Conservation (phyloP, 2,888 invertebrate species). For the Ischnus inquisitorius region DNA sequence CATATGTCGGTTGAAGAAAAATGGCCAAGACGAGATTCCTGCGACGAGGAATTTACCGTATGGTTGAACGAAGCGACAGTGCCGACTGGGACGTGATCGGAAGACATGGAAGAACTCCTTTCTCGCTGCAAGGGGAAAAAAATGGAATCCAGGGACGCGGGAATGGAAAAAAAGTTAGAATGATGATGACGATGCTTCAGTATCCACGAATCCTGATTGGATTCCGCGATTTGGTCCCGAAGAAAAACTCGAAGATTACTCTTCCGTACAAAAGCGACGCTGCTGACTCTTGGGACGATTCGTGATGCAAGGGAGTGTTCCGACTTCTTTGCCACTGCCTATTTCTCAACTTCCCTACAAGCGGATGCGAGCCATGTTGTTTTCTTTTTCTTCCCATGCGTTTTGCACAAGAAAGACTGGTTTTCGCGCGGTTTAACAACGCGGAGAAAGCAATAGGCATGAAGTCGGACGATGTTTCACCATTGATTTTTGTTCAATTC, state of each 20-base stretch:
- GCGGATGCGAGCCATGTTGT: conserved; percentile 17
- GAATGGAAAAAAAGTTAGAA: conserved; percentile 70
- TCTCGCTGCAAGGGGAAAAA: conserved; percentile 35
- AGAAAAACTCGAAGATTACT: conserved; percentile 40
- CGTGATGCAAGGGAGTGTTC: conserved; percentile 35
- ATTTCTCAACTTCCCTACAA: conserved; percentile 21
- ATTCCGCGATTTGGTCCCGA: conserved; percentile 66
- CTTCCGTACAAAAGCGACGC: neutral
- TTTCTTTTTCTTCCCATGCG: conserved; percentile 48
- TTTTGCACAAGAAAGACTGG: conserved; percentile 42
- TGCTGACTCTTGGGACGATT: conserved; percentile 2
- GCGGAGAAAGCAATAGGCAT: conserved; percentile 39
- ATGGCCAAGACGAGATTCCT: conserved; percentile 66
- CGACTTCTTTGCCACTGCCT: conserved; percentile 18
- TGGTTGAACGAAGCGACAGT: conserved; percentile 38
- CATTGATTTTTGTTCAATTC: neutral
- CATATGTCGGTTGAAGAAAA: conserved; percentile 70
- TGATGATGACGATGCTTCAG: conserved; percentile 40
- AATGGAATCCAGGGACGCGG: conserved; percentile 49
- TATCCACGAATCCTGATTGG: conserved; percentile 56
- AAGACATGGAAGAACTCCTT: conserved; percentile 59
- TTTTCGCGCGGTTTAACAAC: conserved; percentile 40
- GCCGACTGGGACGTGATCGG: conserved; percentile 52
- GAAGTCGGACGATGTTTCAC: conserved; percentile 27
- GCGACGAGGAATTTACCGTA: conserved; percentile 61